Percentiles rank a stretch among this genome's conserved stretches.
phyloP scores from a whole-genome alignment of 1,140 invertebrate genomes.

The Drosophila erecta region DNA sequence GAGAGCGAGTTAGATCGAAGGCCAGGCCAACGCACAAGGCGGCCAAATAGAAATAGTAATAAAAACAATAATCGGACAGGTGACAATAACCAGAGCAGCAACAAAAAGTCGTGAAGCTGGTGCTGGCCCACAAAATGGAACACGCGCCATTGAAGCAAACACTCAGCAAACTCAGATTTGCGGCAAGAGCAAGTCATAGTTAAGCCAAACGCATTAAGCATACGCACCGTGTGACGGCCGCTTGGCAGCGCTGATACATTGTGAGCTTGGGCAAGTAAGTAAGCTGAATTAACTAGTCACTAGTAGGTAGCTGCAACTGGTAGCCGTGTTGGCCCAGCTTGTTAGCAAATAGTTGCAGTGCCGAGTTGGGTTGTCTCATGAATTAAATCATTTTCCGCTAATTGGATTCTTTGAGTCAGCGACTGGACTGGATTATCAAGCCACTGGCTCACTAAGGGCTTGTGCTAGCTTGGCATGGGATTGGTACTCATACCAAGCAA shows the following conservation, averaged over 20 bases:
- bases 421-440: background rate
- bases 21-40: constrained; percentile 71
- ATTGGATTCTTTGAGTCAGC: constrained; percentile 41
- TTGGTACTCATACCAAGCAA: no score
- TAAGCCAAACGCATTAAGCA: constrained; percentile 62
- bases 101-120: constrained; percentile 49
- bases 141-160: constrained; percentile 51
- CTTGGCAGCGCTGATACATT: constrained; percentile 38
- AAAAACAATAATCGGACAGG: constrained; percentile 75
- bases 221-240: constrained; percentile 66
- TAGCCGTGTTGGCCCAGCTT: constrained; percentile 62
- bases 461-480: no score
- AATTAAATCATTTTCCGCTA: constrained; percentile 57
- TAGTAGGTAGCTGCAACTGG: constrained; percentile 49
- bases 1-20: constrained; percentile 58
- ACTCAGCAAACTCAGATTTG: constrained; percentile 20
- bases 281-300: constrained; percentile 51
- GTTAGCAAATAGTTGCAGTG: constrained; percentile 69
- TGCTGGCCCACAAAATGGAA: constrained; percentile 66
- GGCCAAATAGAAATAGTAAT: constrained; percentile 52
- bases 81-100: constrained; percentile 73
- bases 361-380: constrained; percentile 27
- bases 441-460: background rate
- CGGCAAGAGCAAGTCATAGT: constrained; percentile 41
- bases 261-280: constrained; percentile 36